Conservation (phyloP, 2,888 invertebrate species). For the Venustoraphidia nigricollis region DNA sequence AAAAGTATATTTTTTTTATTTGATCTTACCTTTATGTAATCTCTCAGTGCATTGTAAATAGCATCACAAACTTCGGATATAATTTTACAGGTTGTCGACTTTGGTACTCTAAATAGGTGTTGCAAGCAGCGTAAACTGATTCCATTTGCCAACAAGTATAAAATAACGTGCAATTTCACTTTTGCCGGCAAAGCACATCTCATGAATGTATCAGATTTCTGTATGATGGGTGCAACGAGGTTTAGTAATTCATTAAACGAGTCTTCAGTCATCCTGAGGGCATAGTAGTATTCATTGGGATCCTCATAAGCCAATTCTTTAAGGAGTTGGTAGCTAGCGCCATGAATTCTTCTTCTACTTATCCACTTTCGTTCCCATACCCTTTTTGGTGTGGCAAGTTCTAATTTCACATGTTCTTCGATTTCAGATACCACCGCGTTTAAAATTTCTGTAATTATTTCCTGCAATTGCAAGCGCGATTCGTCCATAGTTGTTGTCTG, state of each 20-base stretch:
- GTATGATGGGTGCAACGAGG: conserved; percentile 13
- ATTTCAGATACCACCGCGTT: too few relatives aligned
- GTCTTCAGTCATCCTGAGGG: conserved; percentile 12
- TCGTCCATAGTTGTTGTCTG: too few relatives aligned
- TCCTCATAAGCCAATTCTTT: conserved; percentile 13
- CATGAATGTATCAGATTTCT: conserved; percentile 15
- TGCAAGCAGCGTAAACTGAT: conserved; percentile 14
- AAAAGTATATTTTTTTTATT: not conserved
- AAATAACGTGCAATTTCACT: conserved; percentile 17
- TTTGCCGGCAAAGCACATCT: conserved; percentile 17
- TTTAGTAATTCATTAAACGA: conserved; percentile 13
- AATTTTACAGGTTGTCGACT: conserved; percentile 13
- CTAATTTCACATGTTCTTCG: not conserved
- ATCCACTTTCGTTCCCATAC: conserved; percentile 14
- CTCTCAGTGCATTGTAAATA: conserved; percentile 10
- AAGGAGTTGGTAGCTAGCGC: too few relatives aligned
- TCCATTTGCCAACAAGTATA: conserved; percentile 17
- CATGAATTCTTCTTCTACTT: conserved; percentile 1
- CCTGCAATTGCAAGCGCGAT: too few relatives aligned
- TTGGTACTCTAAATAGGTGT: conserved; percentile 15
- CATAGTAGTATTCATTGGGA: conserved; percentile 12
- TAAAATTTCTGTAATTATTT: too few relatives aligned
- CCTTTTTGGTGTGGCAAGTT: conserved; percentile 11
- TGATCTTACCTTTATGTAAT: not conserved
- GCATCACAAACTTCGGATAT: conserved; percentile 17